phyloP scores from a whole-genome alignment of 2,113 vertebrate genomes.

The Dunckerocampus dactyliophorus region DNA sequence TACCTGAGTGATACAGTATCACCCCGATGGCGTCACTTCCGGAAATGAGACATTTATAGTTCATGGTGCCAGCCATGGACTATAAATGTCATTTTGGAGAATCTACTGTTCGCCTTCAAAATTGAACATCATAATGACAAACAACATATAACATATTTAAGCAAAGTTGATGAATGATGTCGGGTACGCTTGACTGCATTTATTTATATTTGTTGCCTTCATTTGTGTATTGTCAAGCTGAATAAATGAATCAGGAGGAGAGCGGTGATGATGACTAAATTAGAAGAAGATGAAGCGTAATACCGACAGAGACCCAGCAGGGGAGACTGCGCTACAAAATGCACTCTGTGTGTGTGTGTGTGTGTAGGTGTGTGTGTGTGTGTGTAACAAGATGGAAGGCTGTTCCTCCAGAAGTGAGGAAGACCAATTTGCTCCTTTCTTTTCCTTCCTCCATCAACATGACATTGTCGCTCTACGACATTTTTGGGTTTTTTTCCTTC shows the following conservation, averaged over 20 bases:
- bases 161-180: too few species aligned
- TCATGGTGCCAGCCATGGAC: too few species aligned
- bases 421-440: conserved; percentile 48
- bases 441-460: conserved; percentile 27
- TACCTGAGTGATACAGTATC: too few species aligned
- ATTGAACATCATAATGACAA: too few species aligned
- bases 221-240: conserved; percentile 7
- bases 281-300: conserved; percentile 19
- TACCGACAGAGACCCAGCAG: conserved; percentile 19
- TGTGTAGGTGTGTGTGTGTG: conserved; percentile 16
- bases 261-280: conserved; percentile 6
- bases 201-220: neutral
- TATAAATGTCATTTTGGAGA: too few species aligned
- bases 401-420: conserved; percentile 51
- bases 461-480: conserved; percentile 29
- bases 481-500: neutral
- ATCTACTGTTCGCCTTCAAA: too few species aligned
- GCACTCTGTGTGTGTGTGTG: conserved; percentile 13
- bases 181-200: too few species aligned
- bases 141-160: too few species aligned
- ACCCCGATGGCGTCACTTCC: too few species aligned
- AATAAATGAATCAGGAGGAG: conserved; percentile 23
- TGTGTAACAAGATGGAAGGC: conserved; percentile 28
- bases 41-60: too few species aligned
- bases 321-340: conserved; percentile 34